These are phyloP conservation scores for Bucco capensis DNA, from an alignment of 2,113 vertebrate genomes.

Conservation along the genomic window DNA sequence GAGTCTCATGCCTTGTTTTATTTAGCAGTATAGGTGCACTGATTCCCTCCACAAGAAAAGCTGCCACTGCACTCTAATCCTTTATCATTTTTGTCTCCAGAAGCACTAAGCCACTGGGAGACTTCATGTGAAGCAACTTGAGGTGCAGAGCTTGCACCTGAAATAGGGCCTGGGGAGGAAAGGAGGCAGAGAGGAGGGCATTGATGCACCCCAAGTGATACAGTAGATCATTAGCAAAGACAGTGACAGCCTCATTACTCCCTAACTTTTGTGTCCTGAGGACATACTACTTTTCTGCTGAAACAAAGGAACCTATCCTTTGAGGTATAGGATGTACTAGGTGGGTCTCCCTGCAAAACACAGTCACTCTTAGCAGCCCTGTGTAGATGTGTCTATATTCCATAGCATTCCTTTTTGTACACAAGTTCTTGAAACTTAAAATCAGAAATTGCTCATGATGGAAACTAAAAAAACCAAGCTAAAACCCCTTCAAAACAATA, in stretches of 20 bases:
- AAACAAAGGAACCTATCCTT: background rate
- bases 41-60: background rate
- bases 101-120: background rate
- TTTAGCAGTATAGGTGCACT: background rate
- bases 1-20: background rate
- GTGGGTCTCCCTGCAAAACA: background rate
- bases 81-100: background rate
- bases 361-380: background rate
- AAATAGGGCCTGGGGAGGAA: background rate
- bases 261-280: background rate
- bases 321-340: no score
- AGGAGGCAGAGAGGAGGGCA: background rate
- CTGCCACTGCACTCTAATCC: background rate
- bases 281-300: background rate
- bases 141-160: background rate
- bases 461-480: background rate
- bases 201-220: background rate
- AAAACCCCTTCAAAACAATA: background rate
- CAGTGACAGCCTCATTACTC: background rate
- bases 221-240: background rate
- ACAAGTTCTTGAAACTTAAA: background rate
- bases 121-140: background rate
- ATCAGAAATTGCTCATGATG: background rate
- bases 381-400: background rate
- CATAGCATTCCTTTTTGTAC: background rate